phyloP scores from a whole-genome alignment of 2,113 vertebrate species.

The Mesembrinibis cayennensis region DNA sequence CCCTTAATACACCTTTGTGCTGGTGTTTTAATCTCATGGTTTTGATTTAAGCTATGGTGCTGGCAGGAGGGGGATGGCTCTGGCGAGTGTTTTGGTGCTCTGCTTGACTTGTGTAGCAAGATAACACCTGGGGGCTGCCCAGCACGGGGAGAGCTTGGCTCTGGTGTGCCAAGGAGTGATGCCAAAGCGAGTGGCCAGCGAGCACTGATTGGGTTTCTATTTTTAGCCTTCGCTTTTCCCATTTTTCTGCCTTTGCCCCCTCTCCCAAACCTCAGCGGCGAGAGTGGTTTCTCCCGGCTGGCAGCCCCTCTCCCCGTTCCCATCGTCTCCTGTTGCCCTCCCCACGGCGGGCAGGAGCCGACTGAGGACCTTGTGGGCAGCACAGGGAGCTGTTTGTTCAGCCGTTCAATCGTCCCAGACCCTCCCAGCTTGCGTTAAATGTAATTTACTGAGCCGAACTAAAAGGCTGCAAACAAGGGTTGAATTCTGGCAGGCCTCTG shows the following conservation, averaged over 20 bases:
- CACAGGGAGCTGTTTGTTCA: conserved; percentile 73
- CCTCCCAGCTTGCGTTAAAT: conserved; percentile 76
- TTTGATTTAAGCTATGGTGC: not conserved
- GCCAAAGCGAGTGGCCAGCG: not conserved
- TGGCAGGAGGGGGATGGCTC: not conserved
- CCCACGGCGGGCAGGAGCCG: not conserved
- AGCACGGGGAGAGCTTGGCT: not conserved
- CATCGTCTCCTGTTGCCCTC: not conserved
- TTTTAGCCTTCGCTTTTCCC: not conserved
- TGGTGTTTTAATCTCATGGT: not conserved
- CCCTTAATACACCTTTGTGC: not conserved
- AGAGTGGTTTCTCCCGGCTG: not conserved
- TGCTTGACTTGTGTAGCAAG: not conserved
- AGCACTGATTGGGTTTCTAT: not conserved
- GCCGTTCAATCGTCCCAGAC: conserved; percentile 60
- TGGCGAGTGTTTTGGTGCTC: not conserved
- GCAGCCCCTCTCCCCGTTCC: conserved; percentile 2
- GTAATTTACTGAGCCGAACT: conserved; percentile 84
- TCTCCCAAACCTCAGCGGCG: not conserved
- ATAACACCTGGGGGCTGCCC: not conserved
- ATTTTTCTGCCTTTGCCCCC: not conserved
- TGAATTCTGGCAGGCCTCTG: conserved; percentile 84
- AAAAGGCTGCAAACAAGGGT: conserved; percentile 87
- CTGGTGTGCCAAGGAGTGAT: not conserved
- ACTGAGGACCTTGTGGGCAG: conserved; percentile 15